Evolutionary conservation across 2,113 vertebrate species (phyloP).

Genomic region (Cryptoleucopteryx plumbea): DNA sequence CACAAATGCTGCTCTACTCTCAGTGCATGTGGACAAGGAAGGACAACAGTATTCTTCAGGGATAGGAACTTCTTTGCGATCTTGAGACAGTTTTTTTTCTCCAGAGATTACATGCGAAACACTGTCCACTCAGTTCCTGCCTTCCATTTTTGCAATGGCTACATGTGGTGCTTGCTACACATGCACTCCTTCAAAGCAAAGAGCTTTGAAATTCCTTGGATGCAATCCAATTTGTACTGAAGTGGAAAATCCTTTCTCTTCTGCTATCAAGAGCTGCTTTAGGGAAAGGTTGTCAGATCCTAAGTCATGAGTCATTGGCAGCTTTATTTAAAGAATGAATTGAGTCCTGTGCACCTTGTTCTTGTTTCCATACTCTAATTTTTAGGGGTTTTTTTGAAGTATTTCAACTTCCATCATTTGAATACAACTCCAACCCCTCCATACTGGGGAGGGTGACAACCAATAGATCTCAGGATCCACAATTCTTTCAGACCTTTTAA

Average conservation of each 20-base stretch:
- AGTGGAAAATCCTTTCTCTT: conserved; percentile 24
- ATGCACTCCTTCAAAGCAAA: neutral
- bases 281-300: conserved; percentile 4
- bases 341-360: neutral
- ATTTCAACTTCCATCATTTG: neutral
- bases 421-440: neutral
- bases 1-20: neutral
- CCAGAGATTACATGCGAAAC: neutral
- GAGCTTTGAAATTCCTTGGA: conserved; percentile 8
- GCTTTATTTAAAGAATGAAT: neutral
- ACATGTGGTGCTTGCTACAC: neutral
- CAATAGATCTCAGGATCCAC: neutral
- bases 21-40: neutral
- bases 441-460: neutral
- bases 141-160: neutral
- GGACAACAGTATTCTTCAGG: neutral
- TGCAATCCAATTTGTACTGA: neutral
- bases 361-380: neutral
- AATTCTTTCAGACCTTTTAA: neutral
- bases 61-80: neutral
- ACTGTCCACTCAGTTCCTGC: neutral
- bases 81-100: neutral
- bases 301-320: neutral
- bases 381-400: neutral
- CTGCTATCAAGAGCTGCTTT: neutral